These are phyloP conservation scores for Eumacrocentrus americanus DNA, from an alignment of 2,888 invertebrate species.

Conservation along the genomic window DNA sequence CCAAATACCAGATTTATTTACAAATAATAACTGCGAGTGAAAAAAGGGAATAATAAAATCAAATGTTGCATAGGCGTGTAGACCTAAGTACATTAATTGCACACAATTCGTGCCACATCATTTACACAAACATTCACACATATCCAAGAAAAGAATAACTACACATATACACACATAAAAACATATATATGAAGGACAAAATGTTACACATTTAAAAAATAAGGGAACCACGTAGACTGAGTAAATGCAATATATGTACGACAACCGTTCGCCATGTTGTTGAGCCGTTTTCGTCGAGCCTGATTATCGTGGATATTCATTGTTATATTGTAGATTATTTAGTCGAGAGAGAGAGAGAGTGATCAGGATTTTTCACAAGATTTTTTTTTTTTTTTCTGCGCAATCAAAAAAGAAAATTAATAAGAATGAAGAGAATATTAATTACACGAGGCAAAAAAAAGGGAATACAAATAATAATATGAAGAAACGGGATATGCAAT, in stretches of 20 bases:
- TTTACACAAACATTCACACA: constrained; percentile 13
- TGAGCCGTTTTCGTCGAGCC: constrained; percentile 48
- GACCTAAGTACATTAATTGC: constrained; percentile 27
- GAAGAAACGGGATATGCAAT: constrained; percentile 51
- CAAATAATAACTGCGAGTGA: constrained; percentile 26
- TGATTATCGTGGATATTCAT: constrained; percentile 38
- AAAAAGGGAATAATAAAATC: constrained; percentile 43
- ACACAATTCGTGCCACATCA: constrained; percentile 22
- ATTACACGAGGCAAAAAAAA: constrained; percentile 30
- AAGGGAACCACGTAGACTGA: constrained; percentile 61
- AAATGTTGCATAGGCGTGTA: constrained; percentile 43
- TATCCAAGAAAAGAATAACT: not conserved
- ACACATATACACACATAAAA: not conserved
- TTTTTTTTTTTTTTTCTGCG: not conserved
- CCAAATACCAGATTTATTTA: constrained; percentile 28
- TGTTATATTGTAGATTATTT: constrained; percentile 34
- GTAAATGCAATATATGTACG: constrained; percentile 57
- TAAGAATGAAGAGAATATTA: too few species aligned
- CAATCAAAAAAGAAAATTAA: constrained; percentile 5
- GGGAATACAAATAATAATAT: too few species aligned
- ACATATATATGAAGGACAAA: not conserved
- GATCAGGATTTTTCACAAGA: not conserved
- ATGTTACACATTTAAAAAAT: constrained; percentile 40
- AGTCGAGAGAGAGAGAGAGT: not conserved
- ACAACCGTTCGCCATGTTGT: constrained; percentile 55